A percentile compares a stretch with the other conserved stretches of the same genome.
Conservation (phyloP, 2,888 invertebrate genomes). For the Spatulosminthurus flaviceps region DNA sequence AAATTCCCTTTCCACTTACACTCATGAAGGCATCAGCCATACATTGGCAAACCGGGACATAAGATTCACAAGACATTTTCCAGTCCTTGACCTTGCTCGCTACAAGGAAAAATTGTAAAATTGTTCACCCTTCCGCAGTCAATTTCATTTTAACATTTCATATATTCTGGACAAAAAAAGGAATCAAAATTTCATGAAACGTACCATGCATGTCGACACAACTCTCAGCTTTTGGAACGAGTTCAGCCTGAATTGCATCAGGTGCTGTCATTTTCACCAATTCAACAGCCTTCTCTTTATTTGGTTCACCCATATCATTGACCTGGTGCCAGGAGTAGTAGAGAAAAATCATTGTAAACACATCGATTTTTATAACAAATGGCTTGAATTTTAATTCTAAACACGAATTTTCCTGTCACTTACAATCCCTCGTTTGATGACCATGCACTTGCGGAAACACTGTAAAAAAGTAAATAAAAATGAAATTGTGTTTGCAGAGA, state of each 20-base stretch:
- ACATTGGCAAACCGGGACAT: conserved; percentile 41
- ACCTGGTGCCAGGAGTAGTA: too few relatives aligned
- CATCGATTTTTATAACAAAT: too few relatives aligned
- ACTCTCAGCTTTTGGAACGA: conserved; percentile 21
- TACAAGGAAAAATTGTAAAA: not conserved
- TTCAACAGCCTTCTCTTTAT: conserved; percentile 39
- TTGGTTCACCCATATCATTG: conserved; percentile 29
- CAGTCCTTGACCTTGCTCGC: conserved; percentile 41
- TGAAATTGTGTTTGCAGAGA: too few relatives aligned
- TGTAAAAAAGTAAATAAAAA: conserved; percentile 7
- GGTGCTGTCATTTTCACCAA: conserved; percentile 43
- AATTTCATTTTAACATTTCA: too few relatives aligned
- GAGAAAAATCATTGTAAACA: too few relatives aligned
- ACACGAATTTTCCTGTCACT: not conserved
- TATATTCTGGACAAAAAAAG: too few relatives aligned
- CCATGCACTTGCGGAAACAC: conserved; percentile 47
- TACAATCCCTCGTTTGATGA: conserved; percentile 43
- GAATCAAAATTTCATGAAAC: too few relatives aligned
- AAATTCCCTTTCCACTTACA: not conserved
- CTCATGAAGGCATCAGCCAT: conserved; percentile 37
- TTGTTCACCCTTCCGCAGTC: not conserved
- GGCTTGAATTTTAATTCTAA: not conserved
- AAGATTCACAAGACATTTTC: conserved; percentile 45
- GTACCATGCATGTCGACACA: conserved; percentile 45
- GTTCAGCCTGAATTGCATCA: conserved; percentile 16